Percentiles rank a stretch among this genome's conserved stretches.
Evolutionary conservation across 2,113 vertebrate species (phyloP).

Genomic region (Miniopterus natalensis): DNA sequence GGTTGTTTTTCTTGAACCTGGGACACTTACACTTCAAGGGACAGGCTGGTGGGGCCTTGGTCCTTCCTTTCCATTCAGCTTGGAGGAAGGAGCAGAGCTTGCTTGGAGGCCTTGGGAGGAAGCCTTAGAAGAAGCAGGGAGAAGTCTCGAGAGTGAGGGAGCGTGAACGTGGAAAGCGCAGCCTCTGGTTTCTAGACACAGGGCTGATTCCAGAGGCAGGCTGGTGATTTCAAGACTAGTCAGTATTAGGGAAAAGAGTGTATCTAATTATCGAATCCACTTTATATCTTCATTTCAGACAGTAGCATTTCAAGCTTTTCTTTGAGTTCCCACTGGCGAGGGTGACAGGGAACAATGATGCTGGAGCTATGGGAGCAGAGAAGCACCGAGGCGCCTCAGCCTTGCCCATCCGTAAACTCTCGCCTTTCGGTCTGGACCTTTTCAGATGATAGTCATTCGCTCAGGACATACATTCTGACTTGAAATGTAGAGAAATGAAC

Average conservation of each 20-base stretch:
- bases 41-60: not conserved
- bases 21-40: not conserved
- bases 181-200: not conserved
- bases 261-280: not conserved
- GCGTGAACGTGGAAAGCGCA: not conserved
- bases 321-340: not conserved
- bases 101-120: not conserved
- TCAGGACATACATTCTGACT: not conserved
- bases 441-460: not conserved
- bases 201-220: not conserved
- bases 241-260: not conserved
- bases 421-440: constrained; percentile 16
- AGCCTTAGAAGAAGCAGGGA: not conserved
- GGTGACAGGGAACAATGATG: not conserved
- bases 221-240: not conserved
- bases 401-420: not conserved
- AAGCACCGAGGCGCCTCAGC: not conserved
- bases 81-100: not conserved
- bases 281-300: constrained; percentile 17
- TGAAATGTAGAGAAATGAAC: not conserved
- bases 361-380: not conserved
- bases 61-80: not conserved
- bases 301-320: not conserved
- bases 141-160: not conserved
- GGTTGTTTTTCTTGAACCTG: not conserved